These are phyloP conservation scores for Folsomia candida DNA, from an alignment of 2,888 invertebrate species.

Conservation along the genomic window DNA sequence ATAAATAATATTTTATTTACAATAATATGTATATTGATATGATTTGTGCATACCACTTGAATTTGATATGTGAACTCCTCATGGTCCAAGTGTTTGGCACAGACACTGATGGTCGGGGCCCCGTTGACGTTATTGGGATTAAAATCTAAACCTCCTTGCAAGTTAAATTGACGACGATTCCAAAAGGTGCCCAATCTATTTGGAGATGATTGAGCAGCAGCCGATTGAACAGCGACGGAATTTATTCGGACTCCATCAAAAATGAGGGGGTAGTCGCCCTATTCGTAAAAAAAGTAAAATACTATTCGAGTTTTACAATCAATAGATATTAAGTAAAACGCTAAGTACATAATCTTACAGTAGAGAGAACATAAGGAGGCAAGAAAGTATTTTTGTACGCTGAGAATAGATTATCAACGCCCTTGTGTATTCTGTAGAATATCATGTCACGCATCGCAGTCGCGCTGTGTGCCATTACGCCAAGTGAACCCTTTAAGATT, in stretches of 20 bases:
- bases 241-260: conserved; percentile 1
- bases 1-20: neutral
- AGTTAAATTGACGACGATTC: conserved; percentile 74
- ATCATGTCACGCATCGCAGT: conserved; percentile 83
- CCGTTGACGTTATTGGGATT: conserved; percentile 7
- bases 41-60: conserved; percentile 11
- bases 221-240: neutral
- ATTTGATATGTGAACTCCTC: conserved; percentile 50
- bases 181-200: conserved; percentile 70
- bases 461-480: conserved; percentile 55
- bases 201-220: conserved; percentile 55
- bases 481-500: neutral
- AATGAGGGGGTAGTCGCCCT: neutral
- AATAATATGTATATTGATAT: neutral
- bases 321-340: neutral
- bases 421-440: conserved; percentile 81
- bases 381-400: conserved; percentile 69
- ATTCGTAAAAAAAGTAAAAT: conserved; percentile 21
- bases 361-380: conserved; percentile 43
- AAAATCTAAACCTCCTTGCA: conserved; percentile 78
- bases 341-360: too few relatives aligned
- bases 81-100: conserved; percentile 50
- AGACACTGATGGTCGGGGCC: conserved; percentile 33
- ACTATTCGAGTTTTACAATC: conserved; percentile 57
- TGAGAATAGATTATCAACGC: conserved; percentile 73